Percentiles rank a stretch among this genome's conserved stretches.
Conservation (phyloP, 2,797 vertebrate genomes). For the Atherinosoma microstoma region DNA sequence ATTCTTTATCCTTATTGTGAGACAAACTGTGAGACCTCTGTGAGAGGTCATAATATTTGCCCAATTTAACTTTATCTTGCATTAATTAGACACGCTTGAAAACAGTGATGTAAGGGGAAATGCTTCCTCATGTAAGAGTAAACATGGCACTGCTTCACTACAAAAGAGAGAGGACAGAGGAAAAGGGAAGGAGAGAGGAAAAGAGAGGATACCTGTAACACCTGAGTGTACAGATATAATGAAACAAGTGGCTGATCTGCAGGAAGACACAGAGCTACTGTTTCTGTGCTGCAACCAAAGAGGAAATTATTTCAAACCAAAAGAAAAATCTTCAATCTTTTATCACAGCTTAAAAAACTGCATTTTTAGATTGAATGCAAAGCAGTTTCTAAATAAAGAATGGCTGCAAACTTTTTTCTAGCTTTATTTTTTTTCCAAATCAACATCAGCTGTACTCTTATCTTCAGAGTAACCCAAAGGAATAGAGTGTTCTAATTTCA, state of each 20-base stretch:
- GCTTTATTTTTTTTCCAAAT: conserved; percentile 39
- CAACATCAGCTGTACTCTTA: conserved; percentile 46
- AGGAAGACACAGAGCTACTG: conserved; percentile 11
- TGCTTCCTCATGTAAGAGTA: background rate
- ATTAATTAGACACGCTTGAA: no score
- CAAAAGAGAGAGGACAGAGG: no score
- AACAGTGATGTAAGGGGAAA: background rate
- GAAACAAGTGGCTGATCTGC: conserved; percentile 29
- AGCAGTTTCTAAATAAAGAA: conserved; percentile 44
- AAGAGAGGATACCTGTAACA: conserved; percentile 13
- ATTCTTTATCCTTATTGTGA: background rate
- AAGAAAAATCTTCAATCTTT: conserved; percentile 22
- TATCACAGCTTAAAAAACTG: conserved; percentile 25
- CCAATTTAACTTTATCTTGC: background rate
- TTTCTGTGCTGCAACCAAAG: conserved; percentile 19
- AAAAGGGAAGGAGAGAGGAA: no score
- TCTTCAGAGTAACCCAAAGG: conserved; percentile 61
- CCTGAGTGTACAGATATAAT: background rate
- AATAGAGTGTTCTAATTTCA: conserved; percentile 60
- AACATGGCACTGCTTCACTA: background rate
- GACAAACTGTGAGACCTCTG: background rate
- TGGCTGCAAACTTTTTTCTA: conserved; percentile 28
- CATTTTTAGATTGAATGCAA: conserved; percentile 30
- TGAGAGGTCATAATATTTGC: background rate
- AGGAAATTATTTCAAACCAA: conserved; percentile 31